Conservation (phyloP, 1,140 invertebrate genomes). For the Brachystomella parvula region DNA sequence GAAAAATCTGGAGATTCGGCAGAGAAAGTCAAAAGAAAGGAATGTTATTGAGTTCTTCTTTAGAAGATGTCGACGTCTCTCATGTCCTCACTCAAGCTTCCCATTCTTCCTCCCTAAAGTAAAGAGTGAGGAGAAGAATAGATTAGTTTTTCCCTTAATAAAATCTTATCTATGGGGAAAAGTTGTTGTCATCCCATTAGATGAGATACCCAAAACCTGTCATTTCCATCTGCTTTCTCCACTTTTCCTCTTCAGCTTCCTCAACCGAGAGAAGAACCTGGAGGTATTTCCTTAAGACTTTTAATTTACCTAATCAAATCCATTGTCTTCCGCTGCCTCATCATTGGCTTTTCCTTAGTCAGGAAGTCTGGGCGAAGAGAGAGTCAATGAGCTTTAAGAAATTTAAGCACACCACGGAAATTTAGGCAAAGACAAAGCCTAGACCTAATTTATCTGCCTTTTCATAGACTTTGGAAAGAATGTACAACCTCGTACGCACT, state of each 20-base stretch:
- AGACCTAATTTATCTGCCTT: no score
- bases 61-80: neutral
- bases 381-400: constrained; percentile 19
- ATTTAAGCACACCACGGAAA: no score
- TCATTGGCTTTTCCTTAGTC: neutral
- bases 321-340: no score
- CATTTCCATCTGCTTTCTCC: constrained; percentile 14
- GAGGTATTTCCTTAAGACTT: neutral
- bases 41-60: constrained; percentile 12
- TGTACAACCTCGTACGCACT: no score
- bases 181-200: constrained; percentile 15
- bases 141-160: constrained; percentile 15
- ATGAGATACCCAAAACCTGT: constrained; percentile 11
- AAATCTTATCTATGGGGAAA: constrained; percentile 10
- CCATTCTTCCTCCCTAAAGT: neutral
- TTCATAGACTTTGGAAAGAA: no score
- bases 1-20: no score
- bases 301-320: neutral
- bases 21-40: neutral
- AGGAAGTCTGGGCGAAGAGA: neutral
- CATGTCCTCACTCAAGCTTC: neutral
- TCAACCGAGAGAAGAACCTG: neutral
- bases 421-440: no score
- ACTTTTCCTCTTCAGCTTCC: constrained; percentile 5
- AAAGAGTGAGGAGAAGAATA: constrained; percentile 12